phyloP scores from a whole-genome alignment of 2,888 invertebrate species.

The Scaptomyza tumidula region DNA sequence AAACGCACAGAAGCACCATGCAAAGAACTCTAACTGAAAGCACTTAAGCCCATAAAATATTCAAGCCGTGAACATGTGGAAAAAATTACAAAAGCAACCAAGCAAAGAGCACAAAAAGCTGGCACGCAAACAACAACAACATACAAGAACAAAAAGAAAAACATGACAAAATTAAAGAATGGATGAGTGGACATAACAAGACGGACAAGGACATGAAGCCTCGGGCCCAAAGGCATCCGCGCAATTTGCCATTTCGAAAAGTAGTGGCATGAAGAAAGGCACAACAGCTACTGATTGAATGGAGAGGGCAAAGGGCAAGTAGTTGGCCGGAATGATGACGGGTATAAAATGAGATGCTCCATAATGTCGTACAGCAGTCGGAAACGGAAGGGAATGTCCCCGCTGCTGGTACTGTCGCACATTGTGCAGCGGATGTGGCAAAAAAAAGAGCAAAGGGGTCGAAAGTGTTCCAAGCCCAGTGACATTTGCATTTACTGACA shows the following conservation, averaged over 20 bases:
- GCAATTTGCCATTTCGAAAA: constrained; percentile 65
- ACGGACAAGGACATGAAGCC: constrained; percentile 26
- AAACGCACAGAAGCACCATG: constrained; percentile 54
- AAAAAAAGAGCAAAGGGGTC: constrained; percentile 49
- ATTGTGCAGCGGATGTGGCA: constrained; percentile 68
- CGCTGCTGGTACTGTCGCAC: constrained; percentile 56
- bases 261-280: constrained; percentile 33
- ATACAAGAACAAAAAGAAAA: constrained; percentile 5
- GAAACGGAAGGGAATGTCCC: constrained; percentile 71
- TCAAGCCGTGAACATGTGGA: constrained; percentile 77
- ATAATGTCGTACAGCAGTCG: constrained; percentile 65
- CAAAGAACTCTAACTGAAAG: constrained; percentile 70
- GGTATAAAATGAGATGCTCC: constrained; percentile 55
- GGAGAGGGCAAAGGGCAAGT: constrained; percentile 68
- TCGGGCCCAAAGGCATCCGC: constrained; percentile 30
- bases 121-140: constrained; percentile 43
- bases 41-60: constrained; percentile 80
- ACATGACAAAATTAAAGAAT: constrained; percentile 38
- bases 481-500: constrained; percentile 61
- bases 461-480: constrained; percentile 36
- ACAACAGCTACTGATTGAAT: constrained; percentile 71
- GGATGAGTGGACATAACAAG: constrained; percentile 56
- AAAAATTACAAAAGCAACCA: constrained; percentile 68
- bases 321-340: constrained; percentile 47
- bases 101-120: constrained; percentile 55